These are phyloP conservation scores for Leptonema lineaticorne DNA, from an alignment of 1,140 invertebrate species.

Conservation along the genomic window DNA sequence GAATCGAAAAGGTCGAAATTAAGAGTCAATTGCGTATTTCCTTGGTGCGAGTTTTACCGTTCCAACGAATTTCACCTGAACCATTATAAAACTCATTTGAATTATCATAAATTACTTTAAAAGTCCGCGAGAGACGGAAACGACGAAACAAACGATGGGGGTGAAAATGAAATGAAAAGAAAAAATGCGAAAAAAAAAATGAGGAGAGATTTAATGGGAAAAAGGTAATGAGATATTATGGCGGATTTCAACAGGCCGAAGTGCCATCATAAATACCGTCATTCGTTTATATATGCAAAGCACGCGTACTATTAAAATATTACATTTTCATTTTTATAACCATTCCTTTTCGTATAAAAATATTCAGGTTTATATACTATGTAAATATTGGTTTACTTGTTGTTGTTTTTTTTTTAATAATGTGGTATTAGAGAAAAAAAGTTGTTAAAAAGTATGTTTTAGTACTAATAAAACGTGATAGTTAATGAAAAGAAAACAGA, in stretches of 20 bases:
- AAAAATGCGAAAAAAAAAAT: background rate
- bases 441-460: too few relatives aligned
- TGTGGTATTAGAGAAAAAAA: too few relatives aligned
- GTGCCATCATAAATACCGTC: conserved; percentile 8
- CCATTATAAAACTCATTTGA: conserved; percentile 33
- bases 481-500: too few relatives aligned
- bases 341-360: too few relatives aligned
- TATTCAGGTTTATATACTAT: too few relatives aligned
- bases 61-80: conserved; percentile 14
- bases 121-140: background rate
- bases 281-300: too few relatives aligned
- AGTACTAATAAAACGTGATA: too few relatives aligned
- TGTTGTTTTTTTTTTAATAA: too few relatives aligned
- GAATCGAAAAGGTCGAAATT: conserved; percentile 24
- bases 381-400: too few relatives aligned
- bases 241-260: conserved; percentile 13
- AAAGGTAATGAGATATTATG: conserved; percentile 27
- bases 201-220: conserved; percentile 15
- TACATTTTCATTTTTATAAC: too few relatives aligned
- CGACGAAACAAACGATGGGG: background rate
- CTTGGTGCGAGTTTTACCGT: background rate
- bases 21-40: conserved; percentile 25
- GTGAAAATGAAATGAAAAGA: background rate
- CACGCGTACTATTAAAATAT: too few relatives aligned
- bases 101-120: conserved; percentile 33